Conservation (phyloP, 2,797 vertebrate genomes). For the Gastrophryne carolinensis region DNA sequence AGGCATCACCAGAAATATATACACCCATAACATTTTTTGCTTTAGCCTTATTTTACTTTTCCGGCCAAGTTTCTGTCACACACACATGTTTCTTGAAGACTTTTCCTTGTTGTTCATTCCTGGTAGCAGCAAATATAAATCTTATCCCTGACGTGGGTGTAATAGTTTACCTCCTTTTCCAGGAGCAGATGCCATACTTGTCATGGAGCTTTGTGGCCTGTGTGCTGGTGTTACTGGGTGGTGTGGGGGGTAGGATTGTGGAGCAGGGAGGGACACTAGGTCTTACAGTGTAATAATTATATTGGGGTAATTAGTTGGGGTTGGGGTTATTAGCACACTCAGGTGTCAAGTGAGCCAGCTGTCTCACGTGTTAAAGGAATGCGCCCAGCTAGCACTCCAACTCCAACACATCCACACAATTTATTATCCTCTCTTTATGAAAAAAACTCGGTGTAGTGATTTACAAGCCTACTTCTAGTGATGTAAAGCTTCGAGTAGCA, state of each 20-base stretch:
- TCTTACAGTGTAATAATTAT: slow-evolving; percentile 50
- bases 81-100: too few species aligned
- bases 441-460: neutral
- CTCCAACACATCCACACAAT: neutral
- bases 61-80: too few species aligned
- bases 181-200: slow-evolving; percentile 4
- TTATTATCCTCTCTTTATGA: neutral
- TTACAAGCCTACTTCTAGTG: neutral
- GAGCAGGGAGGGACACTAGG: slow-evolving; percentile 35
- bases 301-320: too few species aligned
- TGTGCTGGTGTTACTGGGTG: slow-evolving; percentile 17
- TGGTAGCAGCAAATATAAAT: neutral
- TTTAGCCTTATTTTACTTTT: too few species aligned
- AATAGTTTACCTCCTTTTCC: slow-evolving; percentile 16
- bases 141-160: neutral
- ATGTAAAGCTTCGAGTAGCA: too few species aligned
- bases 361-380: slow-evolving; percentile 62
- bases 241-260: slow-evolving; percentile 28
- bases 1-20: too few species aligned
- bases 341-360: slow-evolving; percentile 79
- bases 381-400: neutral
- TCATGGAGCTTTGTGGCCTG: slow-evolving; percentile 24
- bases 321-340: slow-evolving; percentile 64
- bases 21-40: too few species aligned
- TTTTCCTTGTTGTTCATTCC: too few species aligned